Conservation (phyloP, 92 coral and sea anemone species). For the Hydrozoanthus gracilis region DNA sequence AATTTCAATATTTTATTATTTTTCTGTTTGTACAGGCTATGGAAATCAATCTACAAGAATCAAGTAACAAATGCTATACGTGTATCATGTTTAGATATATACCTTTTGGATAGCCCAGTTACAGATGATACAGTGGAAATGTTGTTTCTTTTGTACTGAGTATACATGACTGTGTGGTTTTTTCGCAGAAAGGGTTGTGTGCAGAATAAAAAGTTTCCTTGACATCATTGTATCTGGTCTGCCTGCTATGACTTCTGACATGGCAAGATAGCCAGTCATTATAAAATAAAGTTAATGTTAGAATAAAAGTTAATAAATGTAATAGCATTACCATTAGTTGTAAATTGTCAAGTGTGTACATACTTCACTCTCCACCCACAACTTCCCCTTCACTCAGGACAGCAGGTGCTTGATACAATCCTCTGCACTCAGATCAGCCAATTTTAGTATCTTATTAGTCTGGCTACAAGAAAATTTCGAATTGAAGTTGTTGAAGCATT, state of each 20-base stretch:
- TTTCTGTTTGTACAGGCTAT: constrained; percentile 20
- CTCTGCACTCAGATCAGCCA: constrained; percentile 35
- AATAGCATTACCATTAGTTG: too few species aligned
- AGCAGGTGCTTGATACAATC: constrained; percentile 29
- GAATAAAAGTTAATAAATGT: constrained; percentile 26
- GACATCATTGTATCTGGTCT: constrained; percentile 13
- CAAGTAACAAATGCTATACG: constrained; percentile 4
- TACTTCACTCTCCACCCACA: constrained; percentile 3
- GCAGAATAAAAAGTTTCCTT: constrained; percentile 24
- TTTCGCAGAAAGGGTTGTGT: constrained; percentile 22
- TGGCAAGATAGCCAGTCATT: constrained; percentile 29
- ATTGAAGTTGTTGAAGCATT: constrained; percentile 34
- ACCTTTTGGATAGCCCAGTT: constrained; percentile 3
- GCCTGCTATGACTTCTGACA: constrained; percentile 26
- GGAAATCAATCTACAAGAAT: constrained; percentile 13
- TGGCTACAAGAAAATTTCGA: constrained; percentile 21
- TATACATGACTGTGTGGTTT: constrained; percentile 8
- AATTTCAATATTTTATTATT: constrained; percentile 8
- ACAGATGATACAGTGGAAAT: constrained; percentile 1
- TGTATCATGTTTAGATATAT: constrained; percentile 17
- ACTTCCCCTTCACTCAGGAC: constrained; percentile 17
- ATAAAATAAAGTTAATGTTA: constrained; percentile 20
- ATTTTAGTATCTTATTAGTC: constrained; percentile 21
- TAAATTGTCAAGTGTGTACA: constrained; percentile 29
- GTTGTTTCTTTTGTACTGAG: neutral